Base-by-base conservation (phyloP, 2,797 vertebrate species). In the Adelosebastes latens region DNA sequence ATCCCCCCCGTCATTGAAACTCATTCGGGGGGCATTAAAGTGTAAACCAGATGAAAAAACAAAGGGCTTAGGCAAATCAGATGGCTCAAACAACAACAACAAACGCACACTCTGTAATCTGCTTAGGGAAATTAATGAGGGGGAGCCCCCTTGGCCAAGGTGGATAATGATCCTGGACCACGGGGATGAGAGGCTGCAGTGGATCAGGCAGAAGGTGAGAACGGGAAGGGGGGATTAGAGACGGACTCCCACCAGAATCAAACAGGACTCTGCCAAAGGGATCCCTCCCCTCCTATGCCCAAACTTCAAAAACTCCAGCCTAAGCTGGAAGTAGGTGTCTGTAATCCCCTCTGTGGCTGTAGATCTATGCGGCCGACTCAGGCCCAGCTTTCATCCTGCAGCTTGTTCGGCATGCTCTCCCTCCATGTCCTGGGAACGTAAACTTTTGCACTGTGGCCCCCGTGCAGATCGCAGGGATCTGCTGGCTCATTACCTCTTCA, bases 31-130 rank as follows among this genome's bases (percentile, higher is more conserved):
- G 96, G 97, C 97, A 97, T 99, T 99, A 98, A 98, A 98, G 97
- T 98, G 98, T 99, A 99, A 99, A 99, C 97, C 97, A 96, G 97
- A 97, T 97, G 97, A 97, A 97, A 98, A 99, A 98, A 99, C 98
- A 99, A 98, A 98, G 97, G 96, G 97, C 97, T 98, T 98, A 97
- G 97, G 97, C 97, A 99, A 99, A 99, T 98, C 96, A 97, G 97
- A 98, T 98, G 93, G 96, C 96, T 97, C 96, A 96, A 97, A 97
- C 97, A 98, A 97, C 97, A 99, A 97, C 97, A 98, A 98, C 97
- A 98, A 98, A 97, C 97, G 95, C 97, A 96, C 94, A 89, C 93
- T 96, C 92, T 87, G 96, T 99, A 99, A 99, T 98, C 97, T 98
- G 96, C 97, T 99, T 99, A 99, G 95, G 97, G 97, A 98, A 98